Evolutionary conservation across 2,113 vertebrate genomes (phyloP).

Genomic region (Pao palembangensis): DNA sequence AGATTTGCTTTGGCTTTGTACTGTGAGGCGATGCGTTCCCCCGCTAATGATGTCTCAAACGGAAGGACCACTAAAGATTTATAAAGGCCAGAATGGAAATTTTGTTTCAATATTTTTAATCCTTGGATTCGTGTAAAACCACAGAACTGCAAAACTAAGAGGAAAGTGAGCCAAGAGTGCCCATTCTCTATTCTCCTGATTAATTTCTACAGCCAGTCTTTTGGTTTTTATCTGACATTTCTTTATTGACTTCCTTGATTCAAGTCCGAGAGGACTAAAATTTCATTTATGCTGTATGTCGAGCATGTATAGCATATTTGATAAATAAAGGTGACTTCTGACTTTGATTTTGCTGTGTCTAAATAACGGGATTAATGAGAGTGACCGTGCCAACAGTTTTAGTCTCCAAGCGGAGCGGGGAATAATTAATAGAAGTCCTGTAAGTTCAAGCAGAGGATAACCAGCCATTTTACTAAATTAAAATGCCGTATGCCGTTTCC

Average conservation of each 20-base stretch:
- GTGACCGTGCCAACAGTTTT: slow-evolving; percentile 26
- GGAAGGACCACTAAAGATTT: slow-evolving; percentile 13
- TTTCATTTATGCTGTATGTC: too few species aligned
- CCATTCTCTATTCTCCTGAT: slow-evolving; percentile 16
- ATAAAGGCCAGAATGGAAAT: slow-evolving; percentile 14
- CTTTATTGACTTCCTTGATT: slow-evolving; percentile 48
- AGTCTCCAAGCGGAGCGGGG: slow-evolving; percentile 24
- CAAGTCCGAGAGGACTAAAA: too few species aligned
- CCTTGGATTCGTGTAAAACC: slow-evolving; percentile 14
- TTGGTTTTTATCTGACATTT: slow-evolving; percentile 24
- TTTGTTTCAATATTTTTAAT: slow-evolving; percentile 7
- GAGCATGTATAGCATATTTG: too few species aligned
- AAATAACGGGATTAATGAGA: slow-evolving; percentile 44
- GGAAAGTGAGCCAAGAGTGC: slow-evolving; percentile 20
- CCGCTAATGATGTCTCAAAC: slow-evolving; percentile 20
- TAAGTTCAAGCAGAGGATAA: slow-evolving; percentile 59
- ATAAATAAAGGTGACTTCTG: too few species aligned
- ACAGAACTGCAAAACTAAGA: slow-evolving; percentile 10
- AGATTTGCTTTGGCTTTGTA: slow-evolving; percentile 13
- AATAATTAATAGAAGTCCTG: slow-evolving; percentile 43
- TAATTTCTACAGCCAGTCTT: slow-evolving; percentile 27
- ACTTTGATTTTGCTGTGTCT: slow-evolving; percentile 47
- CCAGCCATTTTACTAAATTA: slow-evolving; percentile 34
- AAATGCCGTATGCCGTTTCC: slow-evolving; percentile 29
- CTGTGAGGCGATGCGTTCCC: slow-evolving; percentile 21